Evolutionary conservation across 2,113 vertebrate genomes (phyloP).

Genomic region (Myrmophylax atrothorax): DNA sequence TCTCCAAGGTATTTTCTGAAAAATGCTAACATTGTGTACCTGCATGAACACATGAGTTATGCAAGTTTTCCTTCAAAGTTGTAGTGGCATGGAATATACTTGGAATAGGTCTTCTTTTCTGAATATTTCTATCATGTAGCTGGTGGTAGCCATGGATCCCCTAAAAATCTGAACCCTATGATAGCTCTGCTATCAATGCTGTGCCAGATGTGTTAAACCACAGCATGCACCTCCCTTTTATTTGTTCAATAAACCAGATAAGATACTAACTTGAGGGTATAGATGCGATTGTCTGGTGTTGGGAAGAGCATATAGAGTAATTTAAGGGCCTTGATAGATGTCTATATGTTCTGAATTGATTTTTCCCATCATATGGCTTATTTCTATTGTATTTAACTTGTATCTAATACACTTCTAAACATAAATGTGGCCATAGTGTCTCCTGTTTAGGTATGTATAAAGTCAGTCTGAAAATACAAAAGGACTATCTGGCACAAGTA

Average conservation of each 20-base stretch:
- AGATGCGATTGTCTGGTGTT: neutral
- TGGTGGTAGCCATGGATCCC: neutral
- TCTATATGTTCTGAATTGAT: neutral
- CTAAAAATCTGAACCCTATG: neutral
- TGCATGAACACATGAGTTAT: neutral
- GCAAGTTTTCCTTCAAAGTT: neutral
- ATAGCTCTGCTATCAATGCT: neutral
- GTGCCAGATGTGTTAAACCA: neutral
- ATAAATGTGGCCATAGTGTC: neutral
- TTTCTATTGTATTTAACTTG: neutral
- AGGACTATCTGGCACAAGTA: neutral
- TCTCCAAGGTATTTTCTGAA: neutral
- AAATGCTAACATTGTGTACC: neutral
- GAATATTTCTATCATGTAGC: neutral
- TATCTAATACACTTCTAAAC: neutral
- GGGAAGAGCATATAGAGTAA: neutral
- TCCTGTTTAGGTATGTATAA: neutral
- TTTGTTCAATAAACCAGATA: neutral
- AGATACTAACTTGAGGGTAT: neutral
- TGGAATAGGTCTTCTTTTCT: neutral
- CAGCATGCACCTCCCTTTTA: neutral
- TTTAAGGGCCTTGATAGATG: neutral
- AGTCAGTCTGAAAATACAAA: neutral
- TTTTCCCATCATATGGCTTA: neutral
- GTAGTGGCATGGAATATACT: neutral